Base-by-base conservation (phyloP, 2,888 invertebrate genomes). In the Cataglyphis cursor region DNA sequence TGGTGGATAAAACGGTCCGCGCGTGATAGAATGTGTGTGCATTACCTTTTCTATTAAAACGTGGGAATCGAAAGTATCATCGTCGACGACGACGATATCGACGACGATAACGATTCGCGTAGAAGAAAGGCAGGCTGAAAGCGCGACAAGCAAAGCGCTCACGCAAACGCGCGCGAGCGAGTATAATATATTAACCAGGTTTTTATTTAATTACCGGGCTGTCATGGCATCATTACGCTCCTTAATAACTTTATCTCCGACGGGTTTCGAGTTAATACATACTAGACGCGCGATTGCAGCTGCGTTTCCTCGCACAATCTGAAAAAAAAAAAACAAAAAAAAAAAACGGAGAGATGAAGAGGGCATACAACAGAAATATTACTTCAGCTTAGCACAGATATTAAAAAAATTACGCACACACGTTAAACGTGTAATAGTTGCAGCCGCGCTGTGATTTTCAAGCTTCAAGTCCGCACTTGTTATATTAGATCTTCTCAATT, bases 141-240 rank as follows among this genome's bases (percentile, higher is more conserved):
- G 62, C 54, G 68, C 84, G 68, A 78, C 78, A 44, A 44, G 57
- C 38, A 51, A 51, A 38, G 35, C 41, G 74, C 51, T 51, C 57
- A 72, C 68, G 68, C 70, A 62, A 65, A 51, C 76, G 57, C 66
- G 57, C 65, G 44, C 57, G 48, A 59, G 70, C 78, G 28, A 28
- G n/a, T 51, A 66, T 54, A 82, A 82, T 84, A 83, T 83, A 80
- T 83, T 83, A 83, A 85, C 70, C 68, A 85, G 70, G 65, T 85
- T 85, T 85, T 81, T 83, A 85, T 74, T 85, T 85, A 80, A 85
- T 85, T 85, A 85, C 66, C 74, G 21, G 31, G 59, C 85, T 82
- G 83, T 83, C 85, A 74, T 28, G 78, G 51, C 66, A 28, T 83
- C 83, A 83, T 85, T 85, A 83, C 85, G 74, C 74, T 72, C 62